Conservation (phyloP, 2,888 invertebrate species). For the Tipula confusa region DNA sequence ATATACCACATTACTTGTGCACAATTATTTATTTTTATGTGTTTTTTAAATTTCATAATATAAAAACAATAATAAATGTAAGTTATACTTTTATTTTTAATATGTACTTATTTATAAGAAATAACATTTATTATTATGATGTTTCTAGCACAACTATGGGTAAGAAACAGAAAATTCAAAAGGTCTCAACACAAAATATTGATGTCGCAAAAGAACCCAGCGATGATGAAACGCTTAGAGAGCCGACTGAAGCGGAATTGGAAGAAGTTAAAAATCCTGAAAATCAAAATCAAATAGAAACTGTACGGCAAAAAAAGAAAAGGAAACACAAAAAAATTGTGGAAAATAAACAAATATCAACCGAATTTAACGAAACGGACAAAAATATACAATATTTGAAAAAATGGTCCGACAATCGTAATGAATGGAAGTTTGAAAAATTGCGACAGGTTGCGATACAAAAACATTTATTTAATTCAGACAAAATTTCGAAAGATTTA, state of each 20-base stretch:
- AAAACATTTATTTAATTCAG: conserved; percentile 61
- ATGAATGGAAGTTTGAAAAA: conserved; percentile 78
- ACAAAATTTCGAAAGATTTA: conserved; percentile 56
- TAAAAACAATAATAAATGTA: neutral
- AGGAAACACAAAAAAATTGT: conserved; percentile 58
- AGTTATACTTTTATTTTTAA: neutral
- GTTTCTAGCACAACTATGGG: neutral
- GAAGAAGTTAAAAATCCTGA: conserved; percentile 45
- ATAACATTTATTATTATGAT: neutral
- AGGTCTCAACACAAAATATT: neutral
- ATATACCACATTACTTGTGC: too few species aligned
- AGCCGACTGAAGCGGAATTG: conserved; percentile 45
- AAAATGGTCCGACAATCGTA: conserved; percentile 66
- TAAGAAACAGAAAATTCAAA: neutral
- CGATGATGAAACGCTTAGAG: conserved; percentile 47
- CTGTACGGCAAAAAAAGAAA: conserved; percentile 62
- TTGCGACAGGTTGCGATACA: conserved; percentile 71
- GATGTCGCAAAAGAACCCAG: conserved; percentile 32
- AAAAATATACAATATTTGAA: conserved; percentile 64
- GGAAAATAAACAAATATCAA: conserved; percentile 54
- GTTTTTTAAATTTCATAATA: neutral
- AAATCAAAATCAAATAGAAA: conserved; percentile 51
- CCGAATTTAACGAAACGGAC: conserved; percentile 55
- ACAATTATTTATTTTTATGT: neutral
- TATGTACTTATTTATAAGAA: too few species aligned